A percentile compares a stretch with the other conserved stretches of the same genome.
Conservation (phyloP, 2,888 invertebrate genomes). For the Drosophila formosana region DNA sequence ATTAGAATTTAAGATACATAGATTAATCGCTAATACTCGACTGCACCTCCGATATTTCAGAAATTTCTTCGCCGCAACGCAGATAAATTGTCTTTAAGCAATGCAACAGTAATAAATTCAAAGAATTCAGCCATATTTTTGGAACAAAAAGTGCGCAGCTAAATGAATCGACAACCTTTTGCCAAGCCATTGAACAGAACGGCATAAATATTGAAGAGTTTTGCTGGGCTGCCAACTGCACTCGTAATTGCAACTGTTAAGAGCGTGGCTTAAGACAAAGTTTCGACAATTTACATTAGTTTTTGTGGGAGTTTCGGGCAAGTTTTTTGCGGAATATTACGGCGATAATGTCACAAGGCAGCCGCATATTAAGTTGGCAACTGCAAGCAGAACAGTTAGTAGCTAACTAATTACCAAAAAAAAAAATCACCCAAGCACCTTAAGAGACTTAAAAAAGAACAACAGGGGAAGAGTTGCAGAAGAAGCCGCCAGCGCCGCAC, state of each 20-base stretch:
- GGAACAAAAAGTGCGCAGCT: not conserved
- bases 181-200: not conserved
- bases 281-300: conserved; percentile 43
- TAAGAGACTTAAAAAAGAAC: not conserved
- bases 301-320: conserved; percentile 19
- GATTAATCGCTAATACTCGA: too few species aligned
- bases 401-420: conserved; percentile 64
- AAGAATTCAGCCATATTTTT: not conserved
- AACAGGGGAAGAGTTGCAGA: not conserved
- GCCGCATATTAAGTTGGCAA: conserved; percentile 61
- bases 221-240: not conserved
- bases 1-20: too few species aligned
- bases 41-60: too few species aligned
- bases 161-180: not conserved
- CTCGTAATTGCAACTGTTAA: conserved; percentile 13
- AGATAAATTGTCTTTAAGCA: too few species aligned
- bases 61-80: too few species aligned
- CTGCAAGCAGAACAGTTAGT: conserved; percentile 47
- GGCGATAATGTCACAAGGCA: conserved; percentile 62
- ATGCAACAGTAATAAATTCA: not conserved
- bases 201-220: conserved; percentile 3
- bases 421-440: conserved; percentile 21
- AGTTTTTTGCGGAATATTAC: conserved; percentile 23
- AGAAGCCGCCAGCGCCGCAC: conserved; percentile 4
- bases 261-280: conserved; percentile 10